These are phyloP conservation scores for Monoplex corrugatus DNA, from an alignment of 2,888 invertebrate genomes.

Conservation along the genomic window DNA sequence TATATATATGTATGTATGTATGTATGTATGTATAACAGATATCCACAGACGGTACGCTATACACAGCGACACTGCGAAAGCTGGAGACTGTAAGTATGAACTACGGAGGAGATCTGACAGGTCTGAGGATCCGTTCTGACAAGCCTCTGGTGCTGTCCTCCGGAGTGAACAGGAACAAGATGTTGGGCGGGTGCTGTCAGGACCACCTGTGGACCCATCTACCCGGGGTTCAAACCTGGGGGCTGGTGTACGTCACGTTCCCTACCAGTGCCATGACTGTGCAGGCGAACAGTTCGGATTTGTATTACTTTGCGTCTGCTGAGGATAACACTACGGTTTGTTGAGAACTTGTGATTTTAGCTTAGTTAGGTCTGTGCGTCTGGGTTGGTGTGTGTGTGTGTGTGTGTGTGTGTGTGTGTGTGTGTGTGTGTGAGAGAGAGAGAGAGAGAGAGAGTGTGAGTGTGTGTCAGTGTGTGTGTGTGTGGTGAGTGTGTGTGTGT, in stretches of 20 bases:
- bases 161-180: background rate
- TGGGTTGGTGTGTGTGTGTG: background rate
- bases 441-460: background rate
- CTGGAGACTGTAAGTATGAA: background rate
- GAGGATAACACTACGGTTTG: conserved; percentile 5
- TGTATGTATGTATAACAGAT: background rate
- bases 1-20: no score
- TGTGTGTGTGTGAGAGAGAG: background rate
- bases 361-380: background rate
- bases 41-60: background rate
- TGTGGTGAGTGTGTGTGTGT: no score
- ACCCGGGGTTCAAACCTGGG: background rate
- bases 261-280: background rate
- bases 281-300: background rate
- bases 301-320: background rate
- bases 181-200: background rate
- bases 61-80: background rate
- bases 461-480: background rate
- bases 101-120: background rate
- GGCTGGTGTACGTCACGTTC: conserved; percentile 4
- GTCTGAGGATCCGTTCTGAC: background rate
- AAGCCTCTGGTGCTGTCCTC: background rate
- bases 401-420: background rate
- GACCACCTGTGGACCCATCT: conserved; percentile 21
- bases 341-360: no score